Evolutionary conservation across 2,797 vertebrate species (phyloP).

Genomic region (Cetoscarus ocellatus): DNA sequence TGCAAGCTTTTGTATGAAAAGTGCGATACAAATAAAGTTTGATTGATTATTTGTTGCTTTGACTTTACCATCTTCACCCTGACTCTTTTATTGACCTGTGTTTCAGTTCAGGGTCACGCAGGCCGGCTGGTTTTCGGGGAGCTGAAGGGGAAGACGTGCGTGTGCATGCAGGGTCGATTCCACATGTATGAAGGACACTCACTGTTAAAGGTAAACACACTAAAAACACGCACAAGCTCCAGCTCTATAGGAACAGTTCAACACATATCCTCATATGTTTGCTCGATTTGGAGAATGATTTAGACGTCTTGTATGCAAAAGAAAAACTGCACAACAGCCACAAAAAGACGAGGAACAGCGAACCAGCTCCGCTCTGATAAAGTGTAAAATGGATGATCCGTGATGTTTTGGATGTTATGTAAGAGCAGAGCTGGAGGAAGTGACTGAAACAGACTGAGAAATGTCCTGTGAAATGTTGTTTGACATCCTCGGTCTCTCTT

Average conservation of each 20-base stretch:
- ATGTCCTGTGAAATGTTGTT: neutral
- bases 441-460: neutral
- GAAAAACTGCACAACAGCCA: neutral
- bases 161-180: slow-evolving; percentile 90
- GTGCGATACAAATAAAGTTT: too few relatives aligned
- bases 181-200: slow-evolving; percentile 90
- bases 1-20: too few relatives aligned
- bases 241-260: too few relatives aligned
- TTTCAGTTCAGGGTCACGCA: slow-evolving; percentile 85
- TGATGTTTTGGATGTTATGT: neutral
- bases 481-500: neutral
- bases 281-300: too few relatives aligned
- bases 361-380: neutral
- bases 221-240: slow-evolving; percentile 9
- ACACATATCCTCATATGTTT: too few relatives aligned
- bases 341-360: neutral
- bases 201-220: slow-evolving; percentile 80
- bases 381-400: neutral
- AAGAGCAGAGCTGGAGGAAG: neutral
- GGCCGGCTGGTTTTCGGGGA: slow-evolving; percentile 87
- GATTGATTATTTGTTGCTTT: neutral
- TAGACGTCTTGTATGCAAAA: neutral
- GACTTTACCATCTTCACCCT: slow-evolving; percentile 6
- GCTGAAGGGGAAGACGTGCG: slow-evolving; percentile 85
- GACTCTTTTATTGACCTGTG: slow-evolving; percentile 33